phyloP scores from a whole-genome alignment of 2,888 invertebrate genomes.

The Scaptomyza cyrtandrae region DNA sequence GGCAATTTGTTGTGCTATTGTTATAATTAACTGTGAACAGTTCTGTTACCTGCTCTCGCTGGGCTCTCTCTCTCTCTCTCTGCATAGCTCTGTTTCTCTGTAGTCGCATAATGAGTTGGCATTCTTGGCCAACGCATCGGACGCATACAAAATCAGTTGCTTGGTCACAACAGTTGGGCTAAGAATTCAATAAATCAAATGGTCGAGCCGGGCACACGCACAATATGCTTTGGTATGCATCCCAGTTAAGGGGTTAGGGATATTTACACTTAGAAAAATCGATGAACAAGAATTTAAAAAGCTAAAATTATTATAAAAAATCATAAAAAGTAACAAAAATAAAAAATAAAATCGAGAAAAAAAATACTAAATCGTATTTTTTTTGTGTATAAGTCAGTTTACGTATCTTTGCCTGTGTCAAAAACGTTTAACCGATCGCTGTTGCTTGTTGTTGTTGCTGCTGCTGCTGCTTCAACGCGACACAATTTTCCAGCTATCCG shows the following conservation, averaged over 20 bases:
- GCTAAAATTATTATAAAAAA: background rate
- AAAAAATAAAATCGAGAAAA: no score
- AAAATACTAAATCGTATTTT: no score
- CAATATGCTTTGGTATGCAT: slow-evolving; percentile 72
- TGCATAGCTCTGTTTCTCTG: background rate
- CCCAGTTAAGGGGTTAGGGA: slow-evolving; percentile 16
- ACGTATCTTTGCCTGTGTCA: slow-evolving; percentile 27
- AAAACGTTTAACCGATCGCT: slow-evolving; percentile 37
- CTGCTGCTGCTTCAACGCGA: slow-evolving; percentile 63
- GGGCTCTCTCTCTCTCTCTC: slow-evolving; percentile 1
- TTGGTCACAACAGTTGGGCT: slow-evolving; percentile 20
- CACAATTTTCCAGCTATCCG: slow-evolving; percentile 74
- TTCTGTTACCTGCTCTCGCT: slow-evolving; percentile 8
- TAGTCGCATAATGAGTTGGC: slow-evolving; percentile 69
- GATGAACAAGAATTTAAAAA: background rate
- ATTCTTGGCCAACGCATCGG: slow-evolving; percentile 64
- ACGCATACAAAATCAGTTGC: slow-evolving; percentile 67
- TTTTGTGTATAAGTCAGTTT: slow-evolving; percentile 4
- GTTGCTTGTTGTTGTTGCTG: slow-evolving; percentile 17
- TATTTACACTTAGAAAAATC: slow-evolving; percentile 3
- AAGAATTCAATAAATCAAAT: slow-evolving; percentile 73
- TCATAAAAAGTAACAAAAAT: no score
- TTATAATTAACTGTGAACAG: slow-evolving; percentile 75
- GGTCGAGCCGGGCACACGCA: slow-evolving; percentile 67
- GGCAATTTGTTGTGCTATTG: slow-evolving; percentile 63